Conservation (phyloP, 2,797 vertebrate genomes). For the Cuculus canorus region DNA sequence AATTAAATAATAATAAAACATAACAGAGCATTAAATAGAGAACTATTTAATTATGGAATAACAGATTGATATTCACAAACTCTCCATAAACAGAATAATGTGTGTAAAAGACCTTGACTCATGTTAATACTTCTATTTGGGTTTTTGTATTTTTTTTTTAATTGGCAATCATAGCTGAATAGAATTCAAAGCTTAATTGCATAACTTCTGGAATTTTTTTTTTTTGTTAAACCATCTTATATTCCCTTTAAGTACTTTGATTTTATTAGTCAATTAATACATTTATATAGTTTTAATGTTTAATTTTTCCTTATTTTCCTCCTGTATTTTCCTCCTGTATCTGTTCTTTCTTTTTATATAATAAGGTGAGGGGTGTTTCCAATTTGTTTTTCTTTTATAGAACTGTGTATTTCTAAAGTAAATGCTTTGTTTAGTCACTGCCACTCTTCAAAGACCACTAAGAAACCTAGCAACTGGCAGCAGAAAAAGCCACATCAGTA, state of each 20-base stretch:
- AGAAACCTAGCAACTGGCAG: neutral
- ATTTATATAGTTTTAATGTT: neutral
- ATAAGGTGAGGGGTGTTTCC: too few relatives aligned
- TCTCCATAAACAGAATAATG: constrained; percentile 6
- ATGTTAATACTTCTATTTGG: neutral
- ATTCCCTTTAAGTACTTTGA: neutral
- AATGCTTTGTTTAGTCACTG: neutral
- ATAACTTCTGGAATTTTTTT: neutral
- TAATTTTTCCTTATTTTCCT: neutral
- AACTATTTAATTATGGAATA: constrained; percentile 46
- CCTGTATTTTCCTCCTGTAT: neutral
- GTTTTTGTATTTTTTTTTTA: neutral
- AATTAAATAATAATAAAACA: constrained; percentile 53
- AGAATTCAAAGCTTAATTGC: neutral
- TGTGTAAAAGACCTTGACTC: constrained; percentile 19
- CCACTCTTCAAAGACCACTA: neutral
- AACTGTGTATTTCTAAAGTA: neutral
- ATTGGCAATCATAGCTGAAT: neutral
- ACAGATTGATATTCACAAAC: constrained; percentile 24
- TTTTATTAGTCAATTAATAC: neutral
- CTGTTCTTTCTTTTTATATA: neutral
- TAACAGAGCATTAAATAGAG: constrained; percentile 40
- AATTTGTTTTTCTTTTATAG: neutral
- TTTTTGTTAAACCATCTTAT: constrained; percentile 14
- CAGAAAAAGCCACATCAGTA: neutral